Base-by-base conservation (phyloP, 1,140 invertebrate species). In the Drosophila carrolli region DNA sequence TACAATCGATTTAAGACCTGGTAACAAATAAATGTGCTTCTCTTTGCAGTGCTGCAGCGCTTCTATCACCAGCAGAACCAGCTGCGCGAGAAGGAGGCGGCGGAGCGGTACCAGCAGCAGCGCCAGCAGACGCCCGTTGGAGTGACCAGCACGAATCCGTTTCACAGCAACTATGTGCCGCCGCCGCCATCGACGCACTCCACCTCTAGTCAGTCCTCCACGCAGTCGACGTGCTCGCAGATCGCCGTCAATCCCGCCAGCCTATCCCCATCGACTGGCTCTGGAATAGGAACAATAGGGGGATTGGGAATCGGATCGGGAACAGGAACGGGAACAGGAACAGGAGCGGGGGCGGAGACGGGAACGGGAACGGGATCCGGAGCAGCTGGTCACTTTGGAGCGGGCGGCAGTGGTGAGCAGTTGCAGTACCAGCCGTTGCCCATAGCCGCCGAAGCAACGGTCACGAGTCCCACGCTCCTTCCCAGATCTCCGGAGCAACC, bases 51-150 rank as follows among this genome's bases (percentile, higher is more conserved):
- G 41, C 68, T 93, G 58, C 93, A 93, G 67, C 86, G 93, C 37
- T 93, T 93, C 57, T 93, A 93, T 68, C 93, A 93, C 78, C 93
- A 93, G 51, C 93, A 93, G 70, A 93, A 92, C 57, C 93, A 93
- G 53, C 70, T 91, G 37, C 90, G 91, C 7, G 91, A 92, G 53
- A 91, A 91, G 62, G 89, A 92, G 66, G 60, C 79, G 10, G 81
- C 81, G 4, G 88, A 88, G 60, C 72, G 84, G 41, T 72, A 86
- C 14, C 88, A 81, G 27, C 76, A 80, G 19, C 79, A 77, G 27
- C 74, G 37, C 40, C 58, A 46, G 43, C 54, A 50, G 55, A 37
- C 56, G 47, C 50, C 32, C 54, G 16, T 48, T 19, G 50, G 14
- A 29, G 47, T 61, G 16, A 71, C 76, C 50, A 84, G 78, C 63